Base-by-base conservation (phyloP, 2,113 vertebrate genomes). In the Taurulus bubalis region DNA sequence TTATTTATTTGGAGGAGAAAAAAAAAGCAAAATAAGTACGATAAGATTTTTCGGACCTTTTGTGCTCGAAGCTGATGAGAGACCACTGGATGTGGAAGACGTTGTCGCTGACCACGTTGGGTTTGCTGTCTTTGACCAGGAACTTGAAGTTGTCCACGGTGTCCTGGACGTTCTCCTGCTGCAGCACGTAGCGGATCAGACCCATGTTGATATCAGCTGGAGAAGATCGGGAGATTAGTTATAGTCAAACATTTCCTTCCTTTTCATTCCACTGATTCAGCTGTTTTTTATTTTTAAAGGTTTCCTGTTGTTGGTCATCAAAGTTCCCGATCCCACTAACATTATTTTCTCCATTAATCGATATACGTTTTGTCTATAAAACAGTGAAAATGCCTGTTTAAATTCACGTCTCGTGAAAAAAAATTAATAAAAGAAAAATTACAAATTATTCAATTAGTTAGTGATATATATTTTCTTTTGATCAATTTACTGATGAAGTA, bases 81-180 rank as follows among this genome's bases (percentile, higher is more conserved):
- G 98, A 98, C 98, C 98, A 99, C 94, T 97, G 98, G 79, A 99
- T n/a, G 56, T 98, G 97, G 92, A 99, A 99, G 77, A 96, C 32
- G 6, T 99, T 99, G 91, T 96, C 95, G 0, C 76, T 91, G 92
- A 99, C 97, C 77, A 97, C 88, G 0, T 96, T 98, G 80, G 97
- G 98, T 75, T 97, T 98, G 93, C 96, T 96, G 93, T 99, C 98
- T 90, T 96, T 97, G 65, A 99, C 98, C 12, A 98, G 95, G 80
- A 99, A 99, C 90, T 96, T 96, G 86, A 99, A 99, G 92, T 91
- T 96, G 90, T 99, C 98, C 85, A 66, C 90, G 70, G 96, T 96
- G 76, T 98, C 96, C 77, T 93, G 95, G 80, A 91, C 62, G 60
- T 91, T 96, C 80, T 97, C 96, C 73, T 97, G 90, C 0, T 89